Conservation (phyloP, 1,140 invertebrate genomes). For the Antheraea mylitta region DNA sequence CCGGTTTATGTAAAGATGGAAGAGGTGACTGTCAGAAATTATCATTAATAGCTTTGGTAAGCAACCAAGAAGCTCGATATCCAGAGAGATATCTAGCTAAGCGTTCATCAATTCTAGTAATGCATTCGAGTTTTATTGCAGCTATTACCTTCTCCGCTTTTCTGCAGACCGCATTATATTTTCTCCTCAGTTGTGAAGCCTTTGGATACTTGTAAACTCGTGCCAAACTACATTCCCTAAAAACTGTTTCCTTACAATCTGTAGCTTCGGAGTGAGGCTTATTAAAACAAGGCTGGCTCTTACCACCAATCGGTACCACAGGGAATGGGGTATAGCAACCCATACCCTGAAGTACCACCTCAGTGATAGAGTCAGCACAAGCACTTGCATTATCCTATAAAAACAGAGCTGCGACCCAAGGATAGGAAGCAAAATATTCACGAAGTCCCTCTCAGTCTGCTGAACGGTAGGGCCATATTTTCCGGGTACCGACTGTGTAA, state of each 20-base stretch:
- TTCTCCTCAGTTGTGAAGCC: background rate
- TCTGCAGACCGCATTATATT: background rate
- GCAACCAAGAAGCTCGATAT: background rate
- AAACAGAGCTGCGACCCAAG: background rate
- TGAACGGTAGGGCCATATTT: background rate
- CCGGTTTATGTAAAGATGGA: background rate
- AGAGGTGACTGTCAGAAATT: background rate
- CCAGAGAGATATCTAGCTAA: background rate
- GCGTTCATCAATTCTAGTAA: background rate
- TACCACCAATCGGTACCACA: background rate
- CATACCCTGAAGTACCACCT: background rate
- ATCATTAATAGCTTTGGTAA: background rate
- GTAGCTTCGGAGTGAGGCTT: no score
- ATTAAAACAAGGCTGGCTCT: no score
- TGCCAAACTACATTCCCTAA: no score
- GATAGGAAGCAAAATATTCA: background rate
- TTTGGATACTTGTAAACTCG: no score
- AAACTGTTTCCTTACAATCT: no score
- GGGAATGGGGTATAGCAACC: background rate
- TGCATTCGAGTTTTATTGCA: background rate
- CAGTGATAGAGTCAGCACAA: background rate
- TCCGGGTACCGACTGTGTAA: background rate
- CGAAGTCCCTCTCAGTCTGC: background rate
- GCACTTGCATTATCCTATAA: background rate
- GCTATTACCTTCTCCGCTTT: background rate